Evolutionary conservation across 2,888 invertebrate genomes (phyloP).

Genomic region (Noctua comes): DNA sequence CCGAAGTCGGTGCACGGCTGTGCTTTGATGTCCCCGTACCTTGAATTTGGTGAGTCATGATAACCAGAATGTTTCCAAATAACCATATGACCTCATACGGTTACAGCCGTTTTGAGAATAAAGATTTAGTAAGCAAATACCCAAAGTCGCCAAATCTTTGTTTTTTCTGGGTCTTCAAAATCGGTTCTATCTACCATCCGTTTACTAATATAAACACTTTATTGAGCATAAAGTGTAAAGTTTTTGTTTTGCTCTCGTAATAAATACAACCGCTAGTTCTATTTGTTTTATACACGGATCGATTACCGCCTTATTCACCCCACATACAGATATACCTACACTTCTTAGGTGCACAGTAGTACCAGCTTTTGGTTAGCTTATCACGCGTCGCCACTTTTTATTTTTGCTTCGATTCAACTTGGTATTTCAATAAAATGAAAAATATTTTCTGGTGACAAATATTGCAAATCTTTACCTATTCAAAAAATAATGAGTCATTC

Average conservation of each 20-base stretch:
- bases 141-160: slow-evolving; percentile 47
- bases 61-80: slow-evolving; percentile 76
- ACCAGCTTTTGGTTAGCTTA: neutral
- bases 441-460: neutral
- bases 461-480: neutral
- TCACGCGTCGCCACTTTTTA: neutral
- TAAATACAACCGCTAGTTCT: neutral
- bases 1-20: slow-evolving; percentile 41
- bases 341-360: neutral
- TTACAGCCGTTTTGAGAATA: slow-evolving; percentile 72
- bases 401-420: neutral
- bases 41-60: slow-evolving; percentile 70
- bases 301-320: neutral
- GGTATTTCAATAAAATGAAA: neutral
- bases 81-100: slow-evolving; percentile 79
- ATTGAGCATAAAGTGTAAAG: neutral
- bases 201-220: neutral
- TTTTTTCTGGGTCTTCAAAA: slow-evolving; percentile 13
- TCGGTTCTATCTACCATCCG: neutral
- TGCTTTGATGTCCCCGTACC: slow-evolving; percentile 74
- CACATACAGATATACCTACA: neutral
- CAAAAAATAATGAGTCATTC: slow-evolving; percentile 4
- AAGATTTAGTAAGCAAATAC: slow-evolving; percentile 71
- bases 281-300: slow-evolving; percentile 7
- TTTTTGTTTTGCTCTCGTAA: neutral